phyloP scores from a whole-genome alignment of 2,888 invertebrate genomes.

The Standfussiana lucernea region DNA sequence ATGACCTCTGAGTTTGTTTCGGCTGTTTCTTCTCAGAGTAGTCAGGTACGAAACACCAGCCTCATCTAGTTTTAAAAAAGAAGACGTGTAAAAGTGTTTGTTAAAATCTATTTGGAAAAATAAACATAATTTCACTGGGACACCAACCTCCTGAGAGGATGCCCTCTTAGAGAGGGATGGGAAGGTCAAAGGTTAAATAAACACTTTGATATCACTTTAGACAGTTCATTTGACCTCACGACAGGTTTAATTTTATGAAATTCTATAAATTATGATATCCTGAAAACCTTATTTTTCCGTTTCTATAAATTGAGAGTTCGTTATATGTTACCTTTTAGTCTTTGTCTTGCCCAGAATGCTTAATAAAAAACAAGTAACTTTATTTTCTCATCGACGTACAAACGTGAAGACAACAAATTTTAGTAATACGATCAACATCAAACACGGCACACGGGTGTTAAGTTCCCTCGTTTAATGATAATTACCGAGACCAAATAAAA shows the following conservation, averaged over 20 bases:
- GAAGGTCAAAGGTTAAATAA: neutral
- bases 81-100: no score
- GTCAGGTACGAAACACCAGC: no score
- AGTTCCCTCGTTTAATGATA: constrained; percentile 33
- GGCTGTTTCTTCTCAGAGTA: no score
- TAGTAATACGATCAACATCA: constrained; percentile 17
- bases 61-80: no score
- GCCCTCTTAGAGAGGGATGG: neutral
- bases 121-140: no score
- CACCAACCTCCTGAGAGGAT: neutral
- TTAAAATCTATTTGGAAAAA: no score
- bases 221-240: neutral
- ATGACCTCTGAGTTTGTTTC: no score
- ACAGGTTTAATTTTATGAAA: neutral
- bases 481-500: constrained; percentile 49
- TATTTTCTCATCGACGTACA: neutral
- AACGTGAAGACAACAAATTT: constrained; percentile 18
- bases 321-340: neutral
- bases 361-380: neutral
- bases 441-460: constrained; percentile 37
- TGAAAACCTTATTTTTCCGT: neutral
- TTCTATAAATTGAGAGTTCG: neutral
- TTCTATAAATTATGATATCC: neutral
- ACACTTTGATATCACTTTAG: neutral
- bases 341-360: neutral